phyloP scores from a whole-genome alignment of 2,888 invertebrate species.

The Diadromus collaris region DNA sequence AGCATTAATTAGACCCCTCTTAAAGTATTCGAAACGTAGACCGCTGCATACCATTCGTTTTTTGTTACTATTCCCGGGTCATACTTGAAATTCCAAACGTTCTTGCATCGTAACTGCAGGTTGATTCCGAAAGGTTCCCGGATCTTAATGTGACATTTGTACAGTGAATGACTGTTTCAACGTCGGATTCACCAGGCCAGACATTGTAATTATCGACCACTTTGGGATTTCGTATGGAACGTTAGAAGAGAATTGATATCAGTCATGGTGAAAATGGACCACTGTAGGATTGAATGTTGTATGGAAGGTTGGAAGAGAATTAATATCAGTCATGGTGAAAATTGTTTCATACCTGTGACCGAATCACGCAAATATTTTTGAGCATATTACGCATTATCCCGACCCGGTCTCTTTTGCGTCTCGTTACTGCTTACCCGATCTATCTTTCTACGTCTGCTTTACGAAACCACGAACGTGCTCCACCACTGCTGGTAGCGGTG shows the following conservation, averaged over 20 bases:
- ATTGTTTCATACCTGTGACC: not conserved
- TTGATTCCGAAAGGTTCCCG: not conserved
- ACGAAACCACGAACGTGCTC: conserved; percentile 38
- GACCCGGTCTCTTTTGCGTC: conserved; percentile 27
- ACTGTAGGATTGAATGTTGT: not conserved
- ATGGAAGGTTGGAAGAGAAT: not conserved
- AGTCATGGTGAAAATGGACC: not conserved
- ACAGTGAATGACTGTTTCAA: not conserved
- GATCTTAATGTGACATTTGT: not conserved
- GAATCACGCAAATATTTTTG: not conserved
- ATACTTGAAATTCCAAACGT: not conserved
- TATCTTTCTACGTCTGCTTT: conserved; percentile 28
- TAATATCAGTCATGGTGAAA: not conserved
- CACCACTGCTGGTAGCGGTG: conserved; percentile 38
- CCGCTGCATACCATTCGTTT: conserved; percentile 28
- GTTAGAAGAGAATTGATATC: not conserved
- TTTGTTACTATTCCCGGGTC: not conserved
- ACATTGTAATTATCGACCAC: not conserved
- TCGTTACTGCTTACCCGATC: conserved; percentile 3
- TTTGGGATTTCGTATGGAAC: not conserved
- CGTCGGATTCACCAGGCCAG: not conserved
- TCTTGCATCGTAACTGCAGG: not conserved
- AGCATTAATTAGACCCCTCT: conserved; percentile 8
- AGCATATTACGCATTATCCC: not conserved
- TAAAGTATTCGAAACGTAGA: conserved; percentile 40